Base-by-base conservation (phyloP, 2,113 vertebrate genomes). In the Patagioenas fasciata region DNA sequence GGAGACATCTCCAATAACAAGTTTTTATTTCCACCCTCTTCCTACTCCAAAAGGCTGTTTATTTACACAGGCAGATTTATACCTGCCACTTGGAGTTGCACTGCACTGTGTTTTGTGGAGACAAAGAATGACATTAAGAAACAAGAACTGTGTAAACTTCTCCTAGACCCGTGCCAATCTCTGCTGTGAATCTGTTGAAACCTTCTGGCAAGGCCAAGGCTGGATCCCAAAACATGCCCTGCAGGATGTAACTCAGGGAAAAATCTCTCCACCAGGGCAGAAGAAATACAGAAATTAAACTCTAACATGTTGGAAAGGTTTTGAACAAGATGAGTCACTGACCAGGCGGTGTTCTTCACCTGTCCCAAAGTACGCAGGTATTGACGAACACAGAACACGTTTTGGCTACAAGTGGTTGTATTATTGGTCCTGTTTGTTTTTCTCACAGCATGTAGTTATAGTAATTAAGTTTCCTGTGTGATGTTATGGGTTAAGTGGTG, bases 351-450 rank as follows among this genome's bases (percentile, higher is more conserved):
- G 93, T 87, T 82, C 57, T 87, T 85, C 42, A 89, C 21, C 58
- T 77, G 62, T 50, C 29, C 23, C 10, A 29, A 79, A 56, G 58
- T 26, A 57, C 2, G 4, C n/a, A 73, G 50, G 11, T 44, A 61
- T 25, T 82, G 84, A 93, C 2, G 2, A 87, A 75, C 29, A 21
- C 40, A 47, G 50, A 57, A 60, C 25, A 51, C 0, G 0, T 77
- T 91, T 95, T 89, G 72, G 47, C 67, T 50, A 11, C 51, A 12
- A 5, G 1, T 42, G 10, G 16, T 14, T 38, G 58, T 80, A 77
- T 70, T 54, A 40, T 87, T 92, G 89, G 80, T 94, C 70, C 73
- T 91, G 65, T 91, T 92, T 94, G 44, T 31, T 91, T 92, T 91
- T 89, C 81, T 89, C 81, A 82, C 82, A 81, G 61, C 31, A 36